These are phyloP conservation scores for Nephotettix cincticeps DNA, from an alignment of 1,140 invertebrate genomes.

Conservation along the genomic window DNA sequence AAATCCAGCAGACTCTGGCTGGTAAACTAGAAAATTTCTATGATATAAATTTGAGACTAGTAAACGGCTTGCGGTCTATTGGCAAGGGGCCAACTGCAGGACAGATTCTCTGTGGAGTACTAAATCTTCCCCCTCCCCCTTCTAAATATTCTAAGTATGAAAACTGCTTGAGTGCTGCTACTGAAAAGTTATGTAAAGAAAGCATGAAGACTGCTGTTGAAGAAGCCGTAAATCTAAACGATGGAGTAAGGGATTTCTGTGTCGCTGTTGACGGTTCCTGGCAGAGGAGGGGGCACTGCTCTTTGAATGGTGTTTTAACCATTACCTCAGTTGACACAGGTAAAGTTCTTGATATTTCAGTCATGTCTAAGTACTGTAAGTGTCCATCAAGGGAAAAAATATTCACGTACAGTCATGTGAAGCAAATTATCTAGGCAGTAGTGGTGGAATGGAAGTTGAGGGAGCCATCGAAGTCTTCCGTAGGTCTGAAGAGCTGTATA, in stretches of 20 bases:
- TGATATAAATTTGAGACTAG: conserved; percentile 24
- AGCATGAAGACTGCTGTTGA: conserved; percentile 1
- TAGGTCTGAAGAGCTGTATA: conserved; percentile 28
- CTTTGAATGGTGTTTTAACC: conserved; percentile 31
- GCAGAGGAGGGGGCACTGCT: conserved; percentile 34
- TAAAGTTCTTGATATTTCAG: conserved; percentile 31
- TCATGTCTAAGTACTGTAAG: conserved; percentile 31
- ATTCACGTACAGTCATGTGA: conserved; percentile 27
- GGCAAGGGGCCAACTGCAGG: conserved; percentile 1
- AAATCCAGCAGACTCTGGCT: background rate
- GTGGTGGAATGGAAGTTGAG: conserved; percentile 36
- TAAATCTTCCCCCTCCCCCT: background rate
- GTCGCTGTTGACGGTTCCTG: conserved; percentile 36
- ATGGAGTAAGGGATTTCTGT: conserved; percentile 13
- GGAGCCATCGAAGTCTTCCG: conserved; percentile 13
- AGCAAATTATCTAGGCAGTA: conserved; percentile 33
- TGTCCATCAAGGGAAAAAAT: background rate
- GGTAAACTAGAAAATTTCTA: background rate
- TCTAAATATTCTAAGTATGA: conserved; percentile 8
- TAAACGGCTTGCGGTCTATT: conserved; percentile 10
- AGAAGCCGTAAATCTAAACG: background rate
- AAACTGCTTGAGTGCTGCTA: background rate
- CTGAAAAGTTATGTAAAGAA: background rate
- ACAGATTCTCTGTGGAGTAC: background rate
- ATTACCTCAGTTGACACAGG: conserved; percentile 14